Evolutionary conservation across 2,113 vertebrate genomes (phyloP).

Genomic region (Gavia stellata): DNA sequence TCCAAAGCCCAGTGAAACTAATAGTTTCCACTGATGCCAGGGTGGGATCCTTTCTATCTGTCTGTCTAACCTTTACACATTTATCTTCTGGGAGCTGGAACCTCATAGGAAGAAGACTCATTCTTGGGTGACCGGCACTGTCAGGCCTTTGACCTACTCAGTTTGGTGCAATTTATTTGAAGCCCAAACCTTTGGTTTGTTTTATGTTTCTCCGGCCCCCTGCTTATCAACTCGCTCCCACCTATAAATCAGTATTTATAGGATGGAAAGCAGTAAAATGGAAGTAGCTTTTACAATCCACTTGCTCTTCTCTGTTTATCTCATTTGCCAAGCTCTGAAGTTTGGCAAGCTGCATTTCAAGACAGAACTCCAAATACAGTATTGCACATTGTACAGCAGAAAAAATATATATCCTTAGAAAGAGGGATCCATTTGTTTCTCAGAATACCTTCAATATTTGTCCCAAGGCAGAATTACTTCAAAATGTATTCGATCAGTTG

Average conservation of each 20-base stretch:
- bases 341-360: background rate
- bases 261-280: background rate
- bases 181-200: background rate
- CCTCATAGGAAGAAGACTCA: background rate
- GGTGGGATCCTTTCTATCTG: background rate
- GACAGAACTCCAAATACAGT: background rate
- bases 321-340: background rate
- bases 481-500: background rate
- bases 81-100: background rate
- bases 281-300: conserved; percentile 10
- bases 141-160: background rate
- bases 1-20: background rate
- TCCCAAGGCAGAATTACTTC: background rate
- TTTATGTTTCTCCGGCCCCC: background rate
- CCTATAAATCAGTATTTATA: background rate
- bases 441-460: background rate
- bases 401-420: background rate
- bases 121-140: background rate
- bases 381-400: background rate
- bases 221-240: background rate
- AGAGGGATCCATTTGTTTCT: background rate
- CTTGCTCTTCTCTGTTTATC: background rate
- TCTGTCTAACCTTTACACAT: background rate
- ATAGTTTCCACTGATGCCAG: background rate
- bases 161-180: conserved; percentile 1